These are phyloP conservation scores for Caenorhabditis remanei DNA, from an alignment of 1,140 invertebrate species.

Conservation along the genomic window DNA sequence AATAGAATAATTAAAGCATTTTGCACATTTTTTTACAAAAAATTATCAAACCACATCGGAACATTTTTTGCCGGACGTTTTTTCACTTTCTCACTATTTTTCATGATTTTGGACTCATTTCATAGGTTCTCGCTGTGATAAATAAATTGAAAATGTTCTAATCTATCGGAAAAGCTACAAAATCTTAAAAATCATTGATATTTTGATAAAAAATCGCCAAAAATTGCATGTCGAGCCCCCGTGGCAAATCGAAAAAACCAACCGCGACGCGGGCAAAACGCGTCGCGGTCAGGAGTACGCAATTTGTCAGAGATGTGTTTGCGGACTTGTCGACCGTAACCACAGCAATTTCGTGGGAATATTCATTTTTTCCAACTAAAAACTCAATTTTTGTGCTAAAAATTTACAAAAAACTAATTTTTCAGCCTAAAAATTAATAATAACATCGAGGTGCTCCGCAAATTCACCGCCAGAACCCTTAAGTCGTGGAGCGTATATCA, in stretches of 20 bases:
- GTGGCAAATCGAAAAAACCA: not conserved
- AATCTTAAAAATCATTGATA: not conserved
- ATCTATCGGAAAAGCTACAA: not conserved
- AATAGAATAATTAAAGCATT: not conserved
- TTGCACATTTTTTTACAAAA: not conserved
- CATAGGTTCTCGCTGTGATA: too few species aligned
- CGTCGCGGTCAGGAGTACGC: not conserved
- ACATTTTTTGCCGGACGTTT: not conserved
- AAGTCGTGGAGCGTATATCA: constrained; percentile 56
- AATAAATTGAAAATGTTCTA: not conserved
- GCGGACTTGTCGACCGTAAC: constrained; percentile 12
- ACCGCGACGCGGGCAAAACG: not conserved
- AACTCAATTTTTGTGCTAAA: not conserved
- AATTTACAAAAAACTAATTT: not conserved
- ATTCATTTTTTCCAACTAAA: not conserved
- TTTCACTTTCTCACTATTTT: not conserved
- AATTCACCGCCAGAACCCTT: constrained; percentile 14
- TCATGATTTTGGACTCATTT: not conserved
- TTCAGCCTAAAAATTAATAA: constrained; percentile 18
- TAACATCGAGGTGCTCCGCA: not conserved
- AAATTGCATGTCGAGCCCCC: not conserved
- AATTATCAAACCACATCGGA: not conserved
- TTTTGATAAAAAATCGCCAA: not conserved
- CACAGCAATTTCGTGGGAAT: not conserved
- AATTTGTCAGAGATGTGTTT: too few species aligned